Evolutionary conservation across 2,113 vertebrate species (phyloP).

Genomic region (Nycticebus coucang): DNA sequence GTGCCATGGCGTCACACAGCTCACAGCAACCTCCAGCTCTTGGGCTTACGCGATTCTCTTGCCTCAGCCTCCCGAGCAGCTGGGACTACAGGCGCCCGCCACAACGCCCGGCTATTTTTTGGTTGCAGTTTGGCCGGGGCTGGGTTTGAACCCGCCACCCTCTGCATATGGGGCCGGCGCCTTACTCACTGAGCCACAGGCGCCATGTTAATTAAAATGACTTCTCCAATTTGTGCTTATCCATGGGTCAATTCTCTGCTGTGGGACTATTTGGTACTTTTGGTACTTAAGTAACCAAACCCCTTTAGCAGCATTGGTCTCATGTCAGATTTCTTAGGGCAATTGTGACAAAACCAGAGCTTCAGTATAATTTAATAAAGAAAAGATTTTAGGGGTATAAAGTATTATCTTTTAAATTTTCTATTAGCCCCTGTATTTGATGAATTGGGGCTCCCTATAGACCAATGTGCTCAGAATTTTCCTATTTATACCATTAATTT

Average conservation of each 20-base stretch:
- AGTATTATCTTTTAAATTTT: constrained; percentile 58
- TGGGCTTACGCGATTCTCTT: no score
- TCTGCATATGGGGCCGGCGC: no score
- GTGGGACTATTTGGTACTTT: background rate
- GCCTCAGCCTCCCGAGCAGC: no score
- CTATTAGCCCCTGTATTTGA: constrained; percentile 25
- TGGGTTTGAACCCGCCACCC: no score
- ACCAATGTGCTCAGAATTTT: constrained; percentile 23
- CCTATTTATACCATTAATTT: background rate
- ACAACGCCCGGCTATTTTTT: no score
- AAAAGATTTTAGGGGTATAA: background rate
- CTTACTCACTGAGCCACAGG: no score
- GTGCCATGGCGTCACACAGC: no score
- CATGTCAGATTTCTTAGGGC: constrained; percentile 41
- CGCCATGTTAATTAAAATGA: background rate
- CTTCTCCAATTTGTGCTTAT: background rate
- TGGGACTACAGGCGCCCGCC: no score
- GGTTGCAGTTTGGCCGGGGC: no score
- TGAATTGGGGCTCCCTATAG: constrained; percentile 21
- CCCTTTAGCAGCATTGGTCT: constrained; percentile 9
- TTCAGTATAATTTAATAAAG: constrained; percentile 52
- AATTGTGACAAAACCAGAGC: constrained; percentile 11
- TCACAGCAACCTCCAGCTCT: no score
- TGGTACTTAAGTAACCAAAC: background rate
- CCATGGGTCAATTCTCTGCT: constrained; percentile 2